Evolutionary conservation across 2,113 vertebrate species (phyloP).

Genomic region (Ammodytes dubius): DNA sequence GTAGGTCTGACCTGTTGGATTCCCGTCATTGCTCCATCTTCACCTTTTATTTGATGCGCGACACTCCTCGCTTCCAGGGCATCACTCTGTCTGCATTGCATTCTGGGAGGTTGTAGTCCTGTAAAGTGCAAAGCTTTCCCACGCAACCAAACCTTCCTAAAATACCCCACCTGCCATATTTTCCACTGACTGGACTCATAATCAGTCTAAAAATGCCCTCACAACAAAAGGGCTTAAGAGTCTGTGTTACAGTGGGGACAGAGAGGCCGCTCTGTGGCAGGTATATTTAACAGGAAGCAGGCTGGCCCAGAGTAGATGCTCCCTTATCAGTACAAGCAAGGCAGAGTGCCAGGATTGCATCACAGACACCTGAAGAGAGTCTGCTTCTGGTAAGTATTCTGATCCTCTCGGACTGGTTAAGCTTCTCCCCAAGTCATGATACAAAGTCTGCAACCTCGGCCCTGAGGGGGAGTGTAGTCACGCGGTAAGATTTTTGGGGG

Average conservation of each 20-base stretch:
- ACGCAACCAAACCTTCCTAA: constrained; percentile 89
- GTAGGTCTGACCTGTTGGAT: constrained; percentile 99
- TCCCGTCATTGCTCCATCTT: constrained; percentile 94
- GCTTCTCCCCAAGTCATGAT: constrained; percentile 80
- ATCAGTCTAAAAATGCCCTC: constrained; percentile 70
- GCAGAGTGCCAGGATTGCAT: constrained; percentile 65
- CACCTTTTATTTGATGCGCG: constrained; percentile 89
- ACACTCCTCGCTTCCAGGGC: constrained; percentile 83
- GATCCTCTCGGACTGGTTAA: constrained; percentile 77
- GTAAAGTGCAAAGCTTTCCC: constrained; percentile 98
- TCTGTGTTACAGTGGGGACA: constrained; percentile 67
- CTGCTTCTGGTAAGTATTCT: constrained; percentile 75
- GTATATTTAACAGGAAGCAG: constrained; percentile 72
- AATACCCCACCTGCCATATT: constrained; percentile 77
- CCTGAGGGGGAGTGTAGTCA: constrained; percentile 83
- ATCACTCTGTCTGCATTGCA: constrained; percentile 83
- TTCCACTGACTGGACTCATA: constrained; percentile 85
- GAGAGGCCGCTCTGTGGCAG: constrained; percentile 68
- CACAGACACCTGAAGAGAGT: constrained; percentile 74
- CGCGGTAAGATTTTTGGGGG: constrained; percentile 78
- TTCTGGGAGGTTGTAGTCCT: constrained; percentile 88
- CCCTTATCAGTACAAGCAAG: constrained; percentile 71
- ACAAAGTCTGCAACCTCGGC: constrained; percentile 76
- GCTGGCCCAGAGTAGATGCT: constrained; percentile 80
- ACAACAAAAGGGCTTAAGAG: constrained; percentile 61